phyloP scores from a whole-genome alignment of 2,888 invertebrate genomes.

The Acanthosepion pharaonis region DNA sequence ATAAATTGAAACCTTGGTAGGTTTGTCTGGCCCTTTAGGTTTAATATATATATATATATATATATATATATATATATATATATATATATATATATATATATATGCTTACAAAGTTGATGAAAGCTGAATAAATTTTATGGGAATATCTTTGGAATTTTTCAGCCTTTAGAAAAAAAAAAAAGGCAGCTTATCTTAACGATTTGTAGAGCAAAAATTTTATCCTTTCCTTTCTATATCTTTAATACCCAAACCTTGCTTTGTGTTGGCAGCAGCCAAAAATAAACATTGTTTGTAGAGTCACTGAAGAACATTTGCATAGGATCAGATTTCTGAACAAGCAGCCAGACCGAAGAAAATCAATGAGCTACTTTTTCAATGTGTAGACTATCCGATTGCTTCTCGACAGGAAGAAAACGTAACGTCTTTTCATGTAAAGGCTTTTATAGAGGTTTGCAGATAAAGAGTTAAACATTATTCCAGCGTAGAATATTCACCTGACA shows the following conservation, averaged over 20 bases:
- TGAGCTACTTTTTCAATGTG: background rate
- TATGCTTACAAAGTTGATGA: no score
- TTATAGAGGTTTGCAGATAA: background rate
- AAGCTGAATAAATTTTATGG: no score
- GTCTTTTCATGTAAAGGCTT: background rate
- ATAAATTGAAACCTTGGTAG: no score
- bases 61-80: no score
- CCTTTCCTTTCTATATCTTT: background rate
- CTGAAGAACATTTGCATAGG: background rate
- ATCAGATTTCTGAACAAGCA: background rate
- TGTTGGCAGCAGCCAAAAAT: background rate
- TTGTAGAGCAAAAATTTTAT: background rate
- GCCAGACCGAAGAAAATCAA: background rate
- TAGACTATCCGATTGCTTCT: background rate
- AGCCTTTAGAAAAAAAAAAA: background rate
- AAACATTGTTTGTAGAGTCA: background rate
- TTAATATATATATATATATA: no score
- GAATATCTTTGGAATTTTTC: no score
- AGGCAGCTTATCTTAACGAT: background rate
- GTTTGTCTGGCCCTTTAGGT: no score
- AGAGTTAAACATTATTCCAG: background rate
- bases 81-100: no score
- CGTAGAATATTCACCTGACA: background rate
- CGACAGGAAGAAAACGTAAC: background rate
- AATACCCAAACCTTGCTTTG: background rate